Evolutionary conservation across 1,140 invertebrate genomes (phyloP).

Genomic region (Papilio aristodemus): DNA sequence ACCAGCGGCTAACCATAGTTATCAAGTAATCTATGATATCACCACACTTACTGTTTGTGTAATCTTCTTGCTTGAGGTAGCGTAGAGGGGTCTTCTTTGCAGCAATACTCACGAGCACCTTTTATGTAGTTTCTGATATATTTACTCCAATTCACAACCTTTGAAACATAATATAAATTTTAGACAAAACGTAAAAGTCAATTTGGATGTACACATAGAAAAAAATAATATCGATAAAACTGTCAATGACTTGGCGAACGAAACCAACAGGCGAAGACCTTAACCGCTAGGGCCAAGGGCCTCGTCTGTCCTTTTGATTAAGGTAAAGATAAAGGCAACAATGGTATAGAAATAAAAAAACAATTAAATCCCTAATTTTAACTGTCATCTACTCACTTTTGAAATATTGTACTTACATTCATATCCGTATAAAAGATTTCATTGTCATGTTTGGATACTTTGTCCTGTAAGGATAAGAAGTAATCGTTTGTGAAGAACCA

Average conservation of each 20-base stretch:
- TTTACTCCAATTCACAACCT: conserved; percentile 83
- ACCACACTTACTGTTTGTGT: conserved; percentile 76
- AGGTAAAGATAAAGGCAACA: no score
- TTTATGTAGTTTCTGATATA: conserved; percentile 87
- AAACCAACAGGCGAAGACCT: no score
- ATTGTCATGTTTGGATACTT: conserved; percentile 82
- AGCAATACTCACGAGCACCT: conserved; percentile 86
- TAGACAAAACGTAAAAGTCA: background rate
- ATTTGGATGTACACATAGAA: no score
- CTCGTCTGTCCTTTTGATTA: no score
- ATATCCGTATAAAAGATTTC: conserved; percentile 83
- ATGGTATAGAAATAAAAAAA: no score
- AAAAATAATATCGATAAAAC: no score
- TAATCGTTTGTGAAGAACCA: conserved; percentile 91
- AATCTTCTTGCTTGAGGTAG: conserved; percentile 85
- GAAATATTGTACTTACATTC: conserved; percentile 55
- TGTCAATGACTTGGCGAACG: no score
- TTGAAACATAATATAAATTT: conserved; percentile 13
- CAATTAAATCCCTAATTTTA: no score
- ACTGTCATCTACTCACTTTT: no score
- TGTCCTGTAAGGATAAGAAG: conserved; percentile 82
- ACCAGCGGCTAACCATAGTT: no score
- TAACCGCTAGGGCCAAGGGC: no score
- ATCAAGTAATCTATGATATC: no score
- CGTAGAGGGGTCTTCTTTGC: conserved; percentile 89